Percentiles rank a stretch among this genome's conserved stretches.
phyloP scores from a whole-genome alignment of 2,888 invertebrate species.

The Leucoptera coffeella region DNA sequence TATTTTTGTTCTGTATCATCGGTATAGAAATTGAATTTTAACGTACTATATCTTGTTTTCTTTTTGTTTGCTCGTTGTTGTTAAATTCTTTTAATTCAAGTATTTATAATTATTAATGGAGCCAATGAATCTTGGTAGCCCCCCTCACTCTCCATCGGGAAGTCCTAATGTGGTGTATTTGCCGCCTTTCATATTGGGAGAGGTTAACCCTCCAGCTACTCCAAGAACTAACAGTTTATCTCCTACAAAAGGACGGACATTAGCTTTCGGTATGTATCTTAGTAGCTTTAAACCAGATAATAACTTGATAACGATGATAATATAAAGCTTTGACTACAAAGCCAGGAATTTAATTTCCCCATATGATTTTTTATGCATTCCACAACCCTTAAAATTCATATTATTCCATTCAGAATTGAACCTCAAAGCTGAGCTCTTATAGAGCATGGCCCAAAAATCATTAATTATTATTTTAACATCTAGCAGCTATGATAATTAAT shows the following conservation, averaged over 20 bases:
- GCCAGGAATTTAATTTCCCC: not conserved
- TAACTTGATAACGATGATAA: not conserved
- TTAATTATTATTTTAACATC: slow-evolving; percentile 2
- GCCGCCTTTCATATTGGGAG: slow-evolving; percentile 74
- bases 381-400: too few species aligned
- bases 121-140: slow-evolving; percentile 78
- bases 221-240: slow-evolving; percentile 56
- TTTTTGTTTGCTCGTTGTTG: too few species aligned
- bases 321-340: not conserved
- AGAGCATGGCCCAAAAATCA: not conserved
- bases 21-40: too few species aligned
- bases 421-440: not conserved
- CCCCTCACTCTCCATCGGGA: slow-evolving; percentile 64
- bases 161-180: slow-evolving; percentile 63
- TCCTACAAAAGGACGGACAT: slow-evolving; percentile 49
- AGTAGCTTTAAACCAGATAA: not conserved
- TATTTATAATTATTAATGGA: too few species aligned
- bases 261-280: slow-evolving; percentile 47
- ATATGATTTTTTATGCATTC: not conserved
- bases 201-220: slow-evolving; percentile 52
- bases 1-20: too few species aligned
- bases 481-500: not conserved
- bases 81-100: too few species aligned
- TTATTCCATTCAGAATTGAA: not conserved
- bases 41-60: too few species aligned